Evolutionary conservation across 2,888 invertebrate genomes (phyloP), one percentile per base, ranked within the genome.

Genomic region (Athrips mouffetella): DNA sequence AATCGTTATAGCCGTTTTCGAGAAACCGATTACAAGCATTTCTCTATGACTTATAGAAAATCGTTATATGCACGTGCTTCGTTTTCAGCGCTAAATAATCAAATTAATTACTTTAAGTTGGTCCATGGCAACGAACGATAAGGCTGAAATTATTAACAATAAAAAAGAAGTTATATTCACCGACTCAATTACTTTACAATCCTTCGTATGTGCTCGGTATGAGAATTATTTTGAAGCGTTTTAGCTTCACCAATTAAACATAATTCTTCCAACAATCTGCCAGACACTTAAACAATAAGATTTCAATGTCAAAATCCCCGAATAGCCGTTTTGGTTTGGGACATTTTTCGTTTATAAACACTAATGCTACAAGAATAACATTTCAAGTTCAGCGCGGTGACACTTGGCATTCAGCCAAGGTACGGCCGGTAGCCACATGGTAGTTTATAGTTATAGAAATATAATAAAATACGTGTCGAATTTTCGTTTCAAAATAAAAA

Each of bases 381-480:
- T 53, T 18, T 44, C 52, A 58, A 58, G 58, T 58, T 58, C 58
- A 55, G 31, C 15, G 23, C 18, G 44, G 51, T 47, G 58, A 53
- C 56, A 51, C 29, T 48, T 56, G 58, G 58, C 53, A 8, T 0
- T 1, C 7, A 6, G 54, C 58, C 58, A 55, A 44, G 44, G 44
- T 31, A 13, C 4, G 1, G 23, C 16, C 18, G 25, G 25, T 25
- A 15, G 25, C 25, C 13, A 11, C 40, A 25, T 25, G 25, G 13
- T 40, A 25, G 8, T 4, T 25, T 25, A 25, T n/a, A n/a, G n/a
- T n/a, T n/a, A n/a, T n/a, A n/a, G 18, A 21, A 37, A 20, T 21
- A n/a, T 21, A 20, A 21, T 18, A 5, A 11, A 10, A 18, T 37
- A 11, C n/a, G 18, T 20, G 11, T 37, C 37, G 35, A 20, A 4